phyloP scores from a whole-genome alignment of 2,888 invertebrate genomes.

The Helicoverpa assulta region DNA sequence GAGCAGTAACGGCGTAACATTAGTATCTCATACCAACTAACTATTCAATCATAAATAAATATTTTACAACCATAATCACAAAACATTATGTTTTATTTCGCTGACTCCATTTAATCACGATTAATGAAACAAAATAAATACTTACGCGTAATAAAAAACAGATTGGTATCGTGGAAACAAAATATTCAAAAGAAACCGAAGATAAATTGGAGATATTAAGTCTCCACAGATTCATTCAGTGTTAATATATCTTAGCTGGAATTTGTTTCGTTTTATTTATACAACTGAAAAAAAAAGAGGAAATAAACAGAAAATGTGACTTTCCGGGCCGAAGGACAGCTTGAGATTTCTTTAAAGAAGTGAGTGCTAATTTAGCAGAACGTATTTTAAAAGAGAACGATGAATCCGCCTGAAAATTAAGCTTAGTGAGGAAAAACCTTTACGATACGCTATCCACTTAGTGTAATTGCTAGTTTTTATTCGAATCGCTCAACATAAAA shows the following conservation, averaged over 20 bases:
- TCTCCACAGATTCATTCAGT: conserved; percentile 59
- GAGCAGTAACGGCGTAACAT: neutral
- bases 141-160: conserved; percentile 40
- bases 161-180: conserved; percentile 47
- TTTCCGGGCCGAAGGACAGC: conserved; percentile 60
- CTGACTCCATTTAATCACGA: conserved; percentile 26
- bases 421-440: conserved; percentile 52
- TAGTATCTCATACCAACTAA: neutral
- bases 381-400: conserved; percentile 70
- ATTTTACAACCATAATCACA: conserved; percentile 13
- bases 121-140: conserved; percentile 45
- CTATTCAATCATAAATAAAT: neutral
- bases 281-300: conserved; percentile 62
- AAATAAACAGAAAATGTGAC: conserved; percentile 70
- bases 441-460: conserved; percentile 53
- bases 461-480: conserved; percentile 52
- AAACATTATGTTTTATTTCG: conserved; percentile 30
- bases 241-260: conserved; percentile 61
- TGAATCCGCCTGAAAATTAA: conserved; percentile 59
- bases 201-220: conserved; percentile 61
- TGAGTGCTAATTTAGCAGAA: conserved; percentile 74
- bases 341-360: conserved; percentile 66
- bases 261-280: conserved; percentile 62
- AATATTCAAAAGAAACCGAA: conserved; percentile 58
- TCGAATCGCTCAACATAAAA: conserved; percentile 26